Percentiles rank a stretch among this genome's conserved stretches.
These are phyloP conservation scores for Conchocele bisecta DNA, from an alignment of 2,888 invertebrate species.

Conservation along the genomic window DNA sequence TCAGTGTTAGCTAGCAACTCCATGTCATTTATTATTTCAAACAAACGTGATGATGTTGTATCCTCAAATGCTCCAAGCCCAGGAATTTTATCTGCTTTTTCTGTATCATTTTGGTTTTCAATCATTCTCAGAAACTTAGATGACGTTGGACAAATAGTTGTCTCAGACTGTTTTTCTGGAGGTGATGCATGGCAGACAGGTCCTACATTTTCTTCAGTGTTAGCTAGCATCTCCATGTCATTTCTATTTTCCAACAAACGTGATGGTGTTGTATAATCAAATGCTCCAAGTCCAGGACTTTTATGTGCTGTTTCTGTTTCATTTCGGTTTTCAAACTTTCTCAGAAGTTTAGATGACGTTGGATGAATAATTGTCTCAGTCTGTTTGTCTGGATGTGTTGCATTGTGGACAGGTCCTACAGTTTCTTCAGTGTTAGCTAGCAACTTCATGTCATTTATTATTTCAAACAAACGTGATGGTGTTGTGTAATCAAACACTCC, in stretches of 20 bases:
- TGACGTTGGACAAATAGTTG: too few species aligned
- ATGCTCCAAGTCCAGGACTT: conserved; percentile 2
- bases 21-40: conserved; percentile 25
- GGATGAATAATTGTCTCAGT: background rate
- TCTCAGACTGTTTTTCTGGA: background rate
- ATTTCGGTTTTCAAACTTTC: background rate
- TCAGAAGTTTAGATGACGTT: conserved; percentile 13
- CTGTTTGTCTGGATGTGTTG: too few species aligned
- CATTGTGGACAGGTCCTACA: too few species aligned
- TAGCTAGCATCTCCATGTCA: background rate
- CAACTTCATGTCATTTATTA: conserved; percentile 24
- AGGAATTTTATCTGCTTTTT: background rate
- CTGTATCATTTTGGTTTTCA: too few species aligned
- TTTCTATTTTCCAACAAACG: conserved; percentile 12
- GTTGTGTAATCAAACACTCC: conserved; percentile 23
- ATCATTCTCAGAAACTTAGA: too few species aligned
- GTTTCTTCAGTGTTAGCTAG: too few species aligned
- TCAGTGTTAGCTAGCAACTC: too few species aligned
- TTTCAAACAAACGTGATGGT: conserved; percentile 37
- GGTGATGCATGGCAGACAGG: background rate
- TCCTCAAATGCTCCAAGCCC: conserved; percentile 11
- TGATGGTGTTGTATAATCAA: conserved; percentile 18
- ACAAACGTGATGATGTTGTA: conserved; percentile 41
- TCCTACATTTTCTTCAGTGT: background rate
- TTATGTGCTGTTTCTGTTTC: background rate